Base-by-base conservation (phyloP, 2,888 invertebrate species). In the Siphonodentalium dalli region DNA sequence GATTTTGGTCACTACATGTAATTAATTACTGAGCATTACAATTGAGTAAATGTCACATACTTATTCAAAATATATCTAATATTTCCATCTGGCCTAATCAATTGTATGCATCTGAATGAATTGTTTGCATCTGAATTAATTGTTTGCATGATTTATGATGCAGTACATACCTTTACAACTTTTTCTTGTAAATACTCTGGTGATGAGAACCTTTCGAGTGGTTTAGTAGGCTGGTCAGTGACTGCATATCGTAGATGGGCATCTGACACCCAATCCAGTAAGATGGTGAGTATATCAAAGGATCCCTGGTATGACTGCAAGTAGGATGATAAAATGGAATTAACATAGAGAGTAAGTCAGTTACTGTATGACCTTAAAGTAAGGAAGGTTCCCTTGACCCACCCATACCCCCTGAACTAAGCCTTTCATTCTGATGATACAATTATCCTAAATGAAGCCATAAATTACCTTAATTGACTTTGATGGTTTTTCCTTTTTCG, bases 221-320 rank as follows among this genome's bases (percentile, higher is more conserved):
- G 71, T 52, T 69, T 66, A 8, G 67, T 65, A n/a, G 75, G 70
- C 28, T 70, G 72, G 27, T 76, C 74, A 24, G 71, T 69, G 23
- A 75, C 61, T 15, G 71, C 66, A 45, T 68, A 74, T 7, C 76
- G 65, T 3, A 78, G 63, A 45, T 77, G 76, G 9, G 72, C 68
- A 43, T 78, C 77, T 35, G 72, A 74, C 8, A 78, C 62, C 78
- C 78, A 78, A 54, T 75, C 75, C 33, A 78, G 52, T 20, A 78
- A 55, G 3, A 68, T 60, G 9, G 73, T 68, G 63, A 77, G 61
- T 7, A 75, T 72, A 43, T 77, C 75, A 61, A 69, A 74, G n/a
- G 23, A 9, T n/a, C 26, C 31, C 48, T 54, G 33, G n/a, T 35
- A 49, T 5, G 31, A 8, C 15, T 18, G 24, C 13, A 33, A 33